Evolutionary conservation across 2,888 invertebrate genomes (phyloP).

Genomic region (Meandrusa payeni): DNA sequence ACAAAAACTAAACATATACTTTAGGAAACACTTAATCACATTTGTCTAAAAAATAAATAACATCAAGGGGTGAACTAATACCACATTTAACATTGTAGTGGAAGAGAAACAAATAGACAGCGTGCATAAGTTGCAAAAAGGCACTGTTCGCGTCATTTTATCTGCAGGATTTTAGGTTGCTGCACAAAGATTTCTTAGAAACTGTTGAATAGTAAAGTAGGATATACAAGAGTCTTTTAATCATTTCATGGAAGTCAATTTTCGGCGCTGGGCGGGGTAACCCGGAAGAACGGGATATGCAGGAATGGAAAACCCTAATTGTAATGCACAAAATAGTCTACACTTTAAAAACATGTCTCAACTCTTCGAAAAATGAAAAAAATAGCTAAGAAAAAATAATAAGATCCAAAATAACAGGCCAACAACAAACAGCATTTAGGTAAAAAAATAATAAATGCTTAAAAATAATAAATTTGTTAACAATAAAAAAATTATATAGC

Average conservation of each 20-base stretch:
- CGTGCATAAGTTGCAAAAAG: conserved; percentile 78
- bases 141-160: conserved; percentile 51
- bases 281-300: conserved; percentile 54
- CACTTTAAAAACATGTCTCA: conserved; percentile 64
- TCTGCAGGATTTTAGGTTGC: conserved; percentile 49
- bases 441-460: conserved; percentile 12
- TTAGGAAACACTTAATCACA: conserved; percentile 54
- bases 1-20: conserved; percentile 59
- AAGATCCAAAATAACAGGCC: too few species aligned
- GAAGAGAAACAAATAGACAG: conserved; percentile 70
- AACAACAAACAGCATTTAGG: too few species aligned
- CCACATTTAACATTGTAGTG: conserved; percentile 78
- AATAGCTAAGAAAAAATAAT: not conserved
- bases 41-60: conserved; percentile 55
- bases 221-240: conserved; percentile 53
- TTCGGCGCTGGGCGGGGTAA: conserved; percentile 78
- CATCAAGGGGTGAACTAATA: conserved; percentile 58
- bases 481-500: not conserved
- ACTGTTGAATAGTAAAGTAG: conserved; percentile 64
- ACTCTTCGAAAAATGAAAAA: too few species aligned
- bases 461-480: not conserved
- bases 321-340: conserved; percentile 60
- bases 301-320: conserved; percentile 58
- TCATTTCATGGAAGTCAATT: conserved; percentile 48
- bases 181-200: conserved; percentile 48